A percentile compares a stretch with the other conserved stretches of the same genome.
phyloP scores from a whole-genome alignment of 2,113 vertebrate species.

The Silurus asotus region DNA sequence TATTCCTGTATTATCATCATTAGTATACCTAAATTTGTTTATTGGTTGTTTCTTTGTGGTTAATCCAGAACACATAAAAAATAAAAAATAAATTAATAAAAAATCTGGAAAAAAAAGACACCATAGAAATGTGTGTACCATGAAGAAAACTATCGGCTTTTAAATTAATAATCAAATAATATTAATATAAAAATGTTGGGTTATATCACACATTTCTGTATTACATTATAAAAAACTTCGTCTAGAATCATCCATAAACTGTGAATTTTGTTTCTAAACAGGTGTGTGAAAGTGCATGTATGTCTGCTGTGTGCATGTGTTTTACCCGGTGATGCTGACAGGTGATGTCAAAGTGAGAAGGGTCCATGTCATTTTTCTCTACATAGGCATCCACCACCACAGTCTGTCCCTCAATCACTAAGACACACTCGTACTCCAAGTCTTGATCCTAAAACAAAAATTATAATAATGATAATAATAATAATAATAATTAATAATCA shows the following conservation, averaged over 20 bases:
- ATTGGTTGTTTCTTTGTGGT: not conserved
- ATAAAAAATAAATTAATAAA: too few relatives aligned
- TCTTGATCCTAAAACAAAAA: conserved; percentile 78
- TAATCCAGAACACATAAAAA: not conserved
- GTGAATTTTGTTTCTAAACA: not conserved
- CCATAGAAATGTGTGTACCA: not conserved
- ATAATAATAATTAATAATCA: not conserved
- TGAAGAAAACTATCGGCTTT: not conserved
- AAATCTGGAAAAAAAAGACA: too few relatives aligned
- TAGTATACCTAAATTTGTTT: not conserved
- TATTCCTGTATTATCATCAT: not conserved
- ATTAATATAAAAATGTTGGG: too few relatives aligned
- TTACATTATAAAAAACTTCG: not conserved
- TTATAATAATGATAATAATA: not conserved
- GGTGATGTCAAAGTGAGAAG: conserved; percentile 80
- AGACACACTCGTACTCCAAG: conserved; percentile 85
- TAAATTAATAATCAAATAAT: not conserved
- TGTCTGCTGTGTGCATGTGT: not conserved
- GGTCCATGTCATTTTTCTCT: conserved; percentile 77
- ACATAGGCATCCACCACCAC: conserved; percentile 86
- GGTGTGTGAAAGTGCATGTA: not conserved
- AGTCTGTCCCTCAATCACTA: conserved; percentile 86
- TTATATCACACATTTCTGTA: not conserved
- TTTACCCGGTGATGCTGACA: conserved; percentile 86
- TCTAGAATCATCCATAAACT: not conserved